Evolutionary conservation across 2,113 vertebrate genomes (phyloP), one percentile per base, ranked within the genome.

Genomic region (Hemiscyllium ocellatum): DNA sequence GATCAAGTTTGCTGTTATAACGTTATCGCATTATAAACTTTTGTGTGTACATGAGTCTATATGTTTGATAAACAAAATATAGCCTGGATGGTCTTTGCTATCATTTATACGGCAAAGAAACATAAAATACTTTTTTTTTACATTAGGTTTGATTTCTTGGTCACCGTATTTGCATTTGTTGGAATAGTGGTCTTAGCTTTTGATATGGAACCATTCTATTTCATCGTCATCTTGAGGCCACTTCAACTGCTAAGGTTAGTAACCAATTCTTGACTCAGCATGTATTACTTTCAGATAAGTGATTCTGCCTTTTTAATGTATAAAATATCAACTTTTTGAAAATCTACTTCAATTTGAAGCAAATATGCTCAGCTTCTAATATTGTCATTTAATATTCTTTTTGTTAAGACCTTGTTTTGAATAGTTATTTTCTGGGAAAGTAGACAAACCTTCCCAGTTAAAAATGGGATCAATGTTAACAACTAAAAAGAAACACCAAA

Each of bases 121-220:
- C 42, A 83, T 47, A 17, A 47, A 19, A 83, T 83, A 47, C 80
- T 29, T 83, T 83, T n/a, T 52, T 95, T 12, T 93, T 96, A 47
- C 42, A 10, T 69, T 97, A 99, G 99, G 96, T 99, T 99, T 96
- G 99, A 99, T 97, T 99, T 99, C 97, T 98, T 98, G 0, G 99
- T 99, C 97, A 99, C 99, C 0, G 97, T 98, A 5, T 98, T 99
- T 89, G 99, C 99, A 22, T 99, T 99, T 97, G 96, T 99, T 97
- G 99, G 99, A 19, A 98, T 99, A 94, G 98, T 99, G 96, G 98
- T 98, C 0, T 97, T 99, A 95, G 98, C 98, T 0, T 99, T 99
- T 72, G 96, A 99, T 96, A 99, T 99, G 98, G 98, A 99, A 96
- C 99, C 99, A 0, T 99, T 99, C 97, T 99, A 99, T 96, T 99